These are phyloP conservation scores for Cremastinae sp. DNA, from an alignment of 2,888 invertebrate genomes.

Conservation along the genomic window DNA sequence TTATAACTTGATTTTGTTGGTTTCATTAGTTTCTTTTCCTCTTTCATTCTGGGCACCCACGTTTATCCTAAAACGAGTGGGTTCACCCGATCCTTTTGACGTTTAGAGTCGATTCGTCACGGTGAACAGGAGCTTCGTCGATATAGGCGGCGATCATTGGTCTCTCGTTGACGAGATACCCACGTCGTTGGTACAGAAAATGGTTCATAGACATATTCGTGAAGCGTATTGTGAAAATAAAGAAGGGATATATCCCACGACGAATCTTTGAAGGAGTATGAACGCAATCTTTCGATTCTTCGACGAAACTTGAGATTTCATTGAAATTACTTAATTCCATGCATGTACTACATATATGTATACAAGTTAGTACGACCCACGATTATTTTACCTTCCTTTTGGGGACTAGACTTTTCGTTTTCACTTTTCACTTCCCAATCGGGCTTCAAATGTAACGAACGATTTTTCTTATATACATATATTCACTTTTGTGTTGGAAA, in stretches of 20 bases:
- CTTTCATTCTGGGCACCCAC: slow-evolving; percentile 28
- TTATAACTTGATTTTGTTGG: too few relatives aligned
- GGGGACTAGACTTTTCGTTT: too few relatives aligned
- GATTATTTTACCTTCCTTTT: not conserved
- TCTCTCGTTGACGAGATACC: slow-evolving; percentile 26
- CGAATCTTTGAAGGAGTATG: slow-evolving; percentile 6
- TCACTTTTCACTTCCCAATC: too few relatives aligned
- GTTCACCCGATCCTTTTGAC: slow-evolving; percentile 9
- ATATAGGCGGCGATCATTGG: slow-evolving; percentile 20
- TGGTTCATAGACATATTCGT: not conserved
- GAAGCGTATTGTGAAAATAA: not conserved
- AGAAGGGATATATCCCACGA: slow-evolving; percentile 1
- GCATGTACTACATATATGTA: slow-evolving; percentile 1
- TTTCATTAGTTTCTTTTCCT: slow-evolving; percentile 3
- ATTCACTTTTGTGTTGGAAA: too few relatives aligned
- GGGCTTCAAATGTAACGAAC: too few relatives aligned
- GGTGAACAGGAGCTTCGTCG: slow-evolving; percentile 47
- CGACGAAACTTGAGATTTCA: slow-evolving; percentile 6
- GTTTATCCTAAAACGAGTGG: slow-evolving; percentile 40
- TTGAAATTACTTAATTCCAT: slow-evolving; percentile 11
- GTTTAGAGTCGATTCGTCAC: slow-evolving; percentile 24
- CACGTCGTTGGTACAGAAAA: slow-evolving; percentile 18
- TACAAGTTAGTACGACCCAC: slow-evolving; percentile 27
- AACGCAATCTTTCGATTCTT: too few relatives aligned
- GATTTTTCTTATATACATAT: too few relatives aligned